phyloP scores from a whole-genome alignment of 2,113 vertebrate genomes.

The Leptosomus discolor region DNA sequence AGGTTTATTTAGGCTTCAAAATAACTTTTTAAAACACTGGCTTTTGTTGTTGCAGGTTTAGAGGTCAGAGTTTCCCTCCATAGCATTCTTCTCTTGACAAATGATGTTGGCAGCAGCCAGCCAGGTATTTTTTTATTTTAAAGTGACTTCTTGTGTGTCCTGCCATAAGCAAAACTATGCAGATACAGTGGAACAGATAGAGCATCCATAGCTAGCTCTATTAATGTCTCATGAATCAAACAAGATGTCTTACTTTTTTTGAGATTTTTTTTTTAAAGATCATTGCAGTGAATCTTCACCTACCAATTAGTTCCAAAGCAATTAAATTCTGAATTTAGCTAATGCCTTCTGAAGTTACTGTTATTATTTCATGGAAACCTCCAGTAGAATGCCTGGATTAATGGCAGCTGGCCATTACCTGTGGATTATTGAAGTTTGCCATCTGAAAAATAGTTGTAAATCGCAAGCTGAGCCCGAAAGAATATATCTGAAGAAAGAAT shows the following conservation, averaged over 20 bases:
- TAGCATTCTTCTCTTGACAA: slow-evolving; percentile 61
- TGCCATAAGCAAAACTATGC: not conserved
- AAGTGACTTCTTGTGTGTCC: slow-evolving; percentile 58
- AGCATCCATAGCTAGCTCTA: not conserved
- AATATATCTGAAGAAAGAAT: not conserved
- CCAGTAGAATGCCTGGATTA: not conserved
- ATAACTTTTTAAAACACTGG: slow-evolving; percentile 42
- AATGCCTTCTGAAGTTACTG: not conserved
- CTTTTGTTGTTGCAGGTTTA: slow-evolving; percentile 59
- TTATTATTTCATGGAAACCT: not conserved
- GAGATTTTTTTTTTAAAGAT: not conserved
- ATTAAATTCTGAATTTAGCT: not conserved
- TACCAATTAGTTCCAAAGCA: not conserved
- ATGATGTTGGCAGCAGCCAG: slow-evolving; percentile 33
- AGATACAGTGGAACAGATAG: not conserved
- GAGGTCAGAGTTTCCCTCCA: slow-evolving; percentile 47
- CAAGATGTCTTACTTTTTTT: not conserved
- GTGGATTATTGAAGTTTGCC: not conserved
- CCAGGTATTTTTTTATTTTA: slow-evolving; percentile 42
- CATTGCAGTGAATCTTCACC: not conserved
- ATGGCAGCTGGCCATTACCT: not conserved
- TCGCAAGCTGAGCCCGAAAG: not conserved
- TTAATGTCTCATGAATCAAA: not conserved
- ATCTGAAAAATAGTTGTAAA: not conserved
- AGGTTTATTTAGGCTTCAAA: slow-evolving; percentile 65